Evolutionary conservation across 2,888 invertebrate genomes (phyloP).

Genomic region (Adelognathus sp.): DNA sequence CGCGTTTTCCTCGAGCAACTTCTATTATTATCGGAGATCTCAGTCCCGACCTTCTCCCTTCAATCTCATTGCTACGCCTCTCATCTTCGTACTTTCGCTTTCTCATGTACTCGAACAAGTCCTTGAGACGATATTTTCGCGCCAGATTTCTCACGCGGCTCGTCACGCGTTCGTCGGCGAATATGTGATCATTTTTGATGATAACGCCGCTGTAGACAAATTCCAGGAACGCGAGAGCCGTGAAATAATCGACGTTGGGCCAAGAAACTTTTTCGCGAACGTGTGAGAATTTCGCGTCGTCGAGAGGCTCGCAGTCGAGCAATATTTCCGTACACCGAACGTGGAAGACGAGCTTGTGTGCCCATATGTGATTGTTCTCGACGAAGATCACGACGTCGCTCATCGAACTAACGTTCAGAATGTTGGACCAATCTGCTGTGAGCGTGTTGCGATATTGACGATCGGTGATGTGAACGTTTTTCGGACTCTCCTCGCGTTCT

Average conservation of each 20-base stretch:
- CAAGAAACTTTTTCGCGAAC: conserved; percentile 73
- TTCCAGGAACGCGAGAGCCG: conserved; percentile 78
- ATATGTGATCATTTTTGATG: conserved; percentile 62
- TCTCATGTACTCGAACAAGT: conserved; percentile 72
- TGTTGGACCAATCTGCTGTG: conserved; percentile 74
- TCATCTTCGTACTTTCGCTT: conserved; percentile 40
- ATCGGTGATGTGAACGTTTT: conserved; percentile 22
- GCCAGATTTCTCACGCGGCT: conserved; percentile 69
- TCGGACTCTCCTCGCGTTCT: neutral
- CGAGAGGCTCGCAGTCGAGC: conserved; percentile 70
- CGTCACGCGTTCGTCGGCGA: conserved; percentile 59
- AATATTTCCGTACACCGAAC: conserved; percentile 80
- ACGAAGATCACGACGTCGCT: conserved; percentile 81
- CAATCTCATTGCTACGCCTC: neutral
- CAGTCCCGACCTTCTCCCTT: neutral
- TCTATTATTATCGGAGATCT: neutral
- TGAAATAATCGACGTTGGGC: conserved; percentile 66
- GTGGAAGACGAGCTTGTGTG: conserved; percentile 80
- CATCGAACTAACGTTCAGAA: conserved; percentile 75
- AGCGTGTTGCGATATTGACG: conserved; percentile 64
- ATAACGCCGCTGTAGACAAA: conserved; percentile 79
- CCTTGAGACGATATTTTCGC: conserved; percentile 71
- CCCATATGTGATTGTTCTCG: conserved; percentile 77
- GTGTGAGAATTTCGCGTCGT: conserved; percentile 60
- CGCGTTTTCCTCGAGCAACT: neutral